phyloP scores from a whole-genome alignment of 2,113 vertebrate genomes.

The Nannospalax galili region DNA sequence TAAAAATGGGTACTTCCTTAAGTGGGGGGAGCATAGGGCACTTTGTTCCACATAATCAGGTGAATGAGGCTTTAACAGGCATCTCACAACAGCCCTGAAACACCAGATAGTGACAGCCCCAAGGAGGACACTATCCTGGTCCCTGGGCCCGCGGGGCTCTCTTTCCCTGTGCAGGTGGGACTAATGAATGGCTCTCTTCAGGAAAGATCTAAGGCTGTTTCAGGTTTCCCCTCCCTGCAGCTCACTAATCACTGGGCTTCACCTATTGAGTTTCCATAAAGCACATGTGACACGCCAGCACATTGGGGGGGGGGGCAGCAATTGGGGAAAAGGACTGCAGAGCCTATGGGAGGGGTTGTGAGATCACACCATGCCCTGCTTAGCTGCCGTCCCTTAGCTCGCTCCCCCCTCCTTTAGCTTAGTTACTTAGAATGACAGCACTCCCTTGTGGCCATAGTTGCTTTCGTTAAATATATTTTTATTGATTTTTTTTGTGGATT shows the following conservation, averaged over 20 bases:
- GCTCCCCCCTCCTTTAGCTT: background rate
- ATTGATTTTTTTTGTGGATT: no score
- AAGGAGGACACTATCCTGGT: background rate
- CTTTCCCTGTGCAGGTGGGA: conserved; percentile 25
- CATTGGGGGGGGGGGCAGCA: conserved; percentile 66
- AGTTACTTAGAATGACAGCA: background rate
- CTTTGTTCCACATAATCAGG: background rate
- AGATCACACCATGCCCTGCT: background rate
- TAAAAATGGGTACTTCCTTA: background rate
- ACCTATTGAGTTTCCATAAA: conserved; percentile 62
- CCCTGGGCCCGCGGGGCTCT: background rate
- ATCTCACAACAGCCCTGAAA: background rate
- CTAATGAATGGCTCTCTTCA: background rate
- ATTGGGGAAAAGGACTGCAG: background rate
- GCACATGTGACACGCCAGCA: background rate
- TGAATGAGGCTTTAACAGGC: background rate
- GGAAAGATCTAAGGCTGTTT: conserved; percentile 14
- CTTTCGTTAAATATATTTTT: background rate
- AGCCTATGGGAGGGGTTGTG: background rate
- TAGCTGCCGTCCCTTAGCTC: background rate
- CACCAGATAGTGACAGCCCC: background rate
- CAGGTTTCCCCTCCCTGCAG: background rate
- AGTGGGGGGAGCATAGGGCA: background rate
- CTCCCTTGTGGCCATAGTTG: background rate
- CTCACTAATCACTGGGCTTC: conserved; percentile 65